These are phyloP conservation scores for Rachycentron canadum DNA, from an alignment of 2,797 vertebrate species.

Conservation along the genomic window DNA sequence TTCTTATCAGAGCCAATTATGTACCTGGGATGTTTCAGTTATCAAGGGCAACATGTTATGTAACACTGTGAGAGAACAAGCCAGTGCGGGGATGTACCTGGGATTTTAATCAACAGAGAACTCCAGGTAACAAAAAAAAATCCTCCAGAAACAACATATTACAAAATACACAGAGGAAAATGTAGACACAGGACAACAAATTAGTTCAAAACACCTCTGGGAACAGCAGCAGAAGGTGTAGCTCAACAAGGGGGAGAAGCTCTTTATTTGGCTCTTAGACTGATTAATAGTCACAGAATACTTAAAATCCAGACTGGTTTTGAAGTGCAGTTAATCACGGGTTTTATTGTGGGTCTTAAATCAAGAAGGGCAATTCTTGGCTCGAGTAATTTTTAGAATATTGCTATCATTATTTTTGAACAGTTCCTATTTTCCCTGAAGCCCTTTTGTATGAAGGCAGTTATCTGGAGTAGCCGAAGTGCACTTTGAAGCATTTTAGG, in stretches of 20 bases:
- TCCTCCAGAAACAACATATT: slow-evolving; percentile 21
- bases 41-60: slow-evolving; percentile 36
- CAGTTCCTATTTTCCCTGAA: slow-evolving; percentile 54
- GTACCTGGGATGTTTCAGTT: slow-evolving; percentile 38
- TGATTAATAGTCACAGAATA: slow-evolving; percentile 67
- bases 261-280: slow-evolving; percentile 63
- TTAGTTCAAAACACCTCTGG: slow-evolving; percentile 48
- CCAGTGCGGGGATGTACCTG: slow-evolving; percentile 3
- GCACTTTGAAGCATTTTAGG: slow-evolving; percentile 33
- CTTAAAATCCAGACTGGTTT: slow-evolving; percentile 63
- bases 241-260: slow-evolving; percentile 58
- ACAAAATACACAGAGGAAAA: slow-evolving; percentile 43
- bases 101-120: slow-evolving; percentile 51
- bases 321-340: slow-evolving; percentile 65
- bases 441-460: slow-evolving; percentile 42
- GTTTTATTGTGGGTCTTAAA: slow-evolving; percentile 67
- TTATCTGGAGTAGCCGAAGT: slow-evolving; percentile 53
- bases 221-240: slow-evolving; percentile 62
- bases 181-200: slow-evolving; percentile 47
- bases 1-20: slow-evolving; percentile 66
- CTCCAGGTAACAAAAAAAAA: background rate
- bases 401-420: slow-evolving; percentile 69
- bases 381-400: slow-evolving; percentile 69
- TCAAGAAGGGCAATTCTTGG: slow-evolving; percentile 63
- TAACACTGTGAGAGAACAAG: slow-evolving; percentile 28